Percentiles rank a stretch among this genome's conserved stretches.
Evolutionary conservation across 2,113 vertebrate genomes (phyloP).

Genomic region (Centropus bengalensis): DNA sequence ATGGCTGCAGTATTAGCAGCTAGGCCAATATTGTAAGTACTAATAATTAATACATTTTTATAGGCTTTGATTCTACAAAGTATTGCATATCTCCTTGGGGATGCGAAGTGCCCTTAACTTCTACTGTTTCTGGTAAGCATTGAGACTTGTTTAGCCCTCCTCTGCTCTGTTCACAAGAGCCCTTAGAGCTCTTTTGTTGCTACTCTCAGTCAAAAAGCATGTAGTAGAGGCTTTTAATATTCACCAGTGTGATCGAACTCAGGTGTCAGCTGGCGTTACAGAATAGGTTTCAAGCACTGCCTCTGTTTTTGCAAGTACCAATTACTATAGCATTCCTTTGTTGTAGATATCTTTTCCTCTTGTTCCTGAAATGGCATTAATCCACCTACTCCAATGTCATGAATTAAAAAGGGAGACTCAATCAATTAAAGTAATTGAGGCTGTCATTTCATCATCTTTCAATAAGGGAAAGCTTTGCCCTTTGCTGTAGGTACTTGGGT

Average conservation of each 20-base stretch:
- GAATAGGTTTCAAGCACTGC: not conserved
- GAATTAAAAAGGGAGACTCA: slow-evolving; percentile 44
- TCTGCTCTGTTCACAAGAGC: not conserved
- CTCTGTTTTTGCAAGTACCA: slow-evolving; percentile 2
- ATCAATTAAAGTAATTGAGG: slow-evolving; percentile 47
- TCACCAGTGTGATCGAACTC: not conserved
- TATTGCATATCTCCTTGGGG: not conserved
- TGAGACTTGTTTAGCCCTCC: not conserved
- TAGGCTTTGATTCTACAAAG: not conserved
- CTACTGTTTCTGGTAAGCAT: not conserved
- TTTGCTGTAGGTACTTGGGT: not conserved
- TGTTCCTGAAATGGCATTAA: not conserved
- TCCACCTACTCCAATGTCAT: slow-evolving; percentile 35
- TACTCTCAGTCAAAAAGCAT: not conserved
- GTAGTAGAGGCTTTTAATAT: not conserved
- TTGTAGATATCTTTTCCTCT: not conserved
- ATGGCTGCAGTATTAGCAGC: not conserved
- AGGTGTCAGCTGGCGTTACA: not conserved
- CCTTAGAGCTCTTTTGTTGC: not conserved
- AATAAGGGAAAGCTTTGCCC: not conserved
- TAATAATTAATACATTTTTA: not conserved
- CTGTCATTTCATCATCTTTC: slow-evolving; percentile 3
- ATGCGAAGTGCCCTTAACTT: not conserved
- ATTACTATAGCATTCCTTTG: not conserved
- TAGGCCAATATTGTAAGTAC: not conserved